phyloP scores from a whole-genome alignment of 2,888 invertebrate species.

The Plusia festucae region DNA sequence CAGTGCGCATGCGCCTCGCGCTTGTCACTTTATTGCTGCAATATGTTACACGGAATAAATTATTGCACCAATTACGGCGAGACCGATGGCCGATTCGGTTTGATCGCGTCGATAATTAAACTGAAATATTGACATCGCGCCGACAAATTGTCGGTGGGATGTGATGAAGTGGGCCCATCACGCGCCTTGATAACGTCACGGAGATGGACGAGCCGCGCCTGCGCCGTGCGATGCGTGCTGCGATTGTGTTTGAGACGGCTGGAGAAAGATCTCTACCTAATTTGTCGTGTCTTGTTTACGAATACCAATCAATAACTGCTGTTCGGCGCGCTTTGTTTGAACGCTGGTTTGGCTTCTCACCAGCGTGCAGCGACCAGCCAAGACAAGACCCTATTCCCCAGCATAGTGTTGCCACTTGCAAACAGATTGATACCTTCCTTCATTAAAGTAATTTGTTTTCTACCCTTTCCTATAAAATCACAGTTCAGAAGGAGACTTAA shows the following conservation, averaged over 20 bases:
- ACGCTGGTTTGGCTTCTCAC: neutral
- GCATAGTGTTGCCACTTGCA: no score
- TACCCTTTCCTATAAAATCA: no score
- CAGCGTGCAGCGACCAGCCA: no score
- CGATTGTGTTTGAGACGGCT: no score
- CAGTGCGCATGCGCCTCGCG: constrained; percentile 4
- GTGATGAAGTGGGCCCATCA: constrained; percentile 56
- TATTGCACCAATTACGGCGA: constrained; percentile 50
- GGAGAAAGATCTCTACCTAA: neutral
- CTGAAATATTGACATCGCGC: constrained; percentile 57
- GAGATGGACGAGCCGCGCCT: constrained; percentile 11
- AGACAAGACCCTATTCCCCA: no score
- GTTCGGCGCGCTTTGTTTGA: neutral
- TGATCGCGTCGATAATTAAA: constrained; percentile 62
- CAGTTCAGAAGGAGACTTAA: no score
- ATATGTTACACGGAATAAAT: constrained; percentile 50
- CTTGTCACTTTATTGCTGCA: constrained; percentile 50
- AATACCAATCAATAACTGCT: neutral
- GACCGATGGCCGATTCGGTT: constrained; percentile 34
- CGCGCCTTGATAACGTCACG: constrained; percentile 18
- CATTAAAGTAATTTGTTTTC: no score
- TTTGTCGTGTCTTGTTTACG: neutral
- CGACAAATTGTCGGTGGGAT: constrained; percentile 61
- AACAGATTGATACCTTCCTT: no score
- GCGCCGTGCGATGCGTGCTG: neutral